Conservation (phyloP, 2,113 vertebrate species). For the Maccullochella peelii region DNA sequence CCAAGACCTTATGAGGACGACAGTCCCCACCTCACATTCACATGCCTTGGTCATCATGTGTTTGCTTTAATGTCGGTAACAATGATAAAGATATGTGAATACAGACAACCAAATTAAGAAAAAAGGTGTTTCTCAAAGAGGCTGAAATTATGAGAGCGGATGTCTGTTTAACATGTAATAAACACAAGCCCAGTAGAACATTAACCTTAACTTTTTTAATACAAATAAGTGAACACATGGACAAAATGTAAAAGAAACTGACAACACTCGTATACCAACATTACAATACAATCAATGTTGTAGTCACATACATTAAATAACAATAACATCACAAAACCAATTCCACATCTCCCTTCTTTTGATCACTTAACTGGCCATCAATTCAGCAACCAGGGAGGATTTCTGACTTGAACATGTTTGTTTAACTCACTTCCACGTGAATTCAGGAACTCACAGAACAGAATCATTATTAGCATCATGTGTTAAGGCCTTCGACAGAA, state of each 20-base stretch:
- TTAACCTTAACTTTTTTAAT: conserved; percentile 51
- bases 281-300: conserved; percentile 50
- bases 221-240: conserved; percentile 45
- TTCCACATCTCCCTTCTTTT: conserved; percentile 36
- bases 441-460: background rate
- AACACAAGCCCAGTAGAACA: background rate
- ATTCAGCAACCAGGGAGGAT: background rate
- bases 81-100: background rate
- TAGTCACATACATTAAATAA: conserved; percentile 63
- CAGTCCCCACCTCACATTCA: background rate
- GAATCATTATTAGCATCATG: background rate
- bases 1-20: background rate
- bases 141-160: background rate
- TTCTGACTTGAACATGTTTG: background rate
- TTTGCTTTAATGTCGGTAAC: background rate
- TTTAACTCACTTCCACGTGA: background rate
- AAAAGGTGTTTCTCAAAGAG: background rate
- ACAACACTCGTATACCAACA: conserved; percentile 50
- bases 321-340: conserved; percentile 38
- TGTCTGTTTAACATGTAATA: background rate
- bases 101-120: background rate
- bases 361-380: background rate
- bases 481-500: conserved; percentile 51
- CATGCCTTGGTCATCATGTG: too few species aligned
- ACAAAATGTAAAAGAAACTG: conserved; percentile 48